These are phyloP conservation scores for Asteroscopus sphinx DNA, from an alignment of 2,888 invertebrate species.

Conservation along the genomic window DNA sequence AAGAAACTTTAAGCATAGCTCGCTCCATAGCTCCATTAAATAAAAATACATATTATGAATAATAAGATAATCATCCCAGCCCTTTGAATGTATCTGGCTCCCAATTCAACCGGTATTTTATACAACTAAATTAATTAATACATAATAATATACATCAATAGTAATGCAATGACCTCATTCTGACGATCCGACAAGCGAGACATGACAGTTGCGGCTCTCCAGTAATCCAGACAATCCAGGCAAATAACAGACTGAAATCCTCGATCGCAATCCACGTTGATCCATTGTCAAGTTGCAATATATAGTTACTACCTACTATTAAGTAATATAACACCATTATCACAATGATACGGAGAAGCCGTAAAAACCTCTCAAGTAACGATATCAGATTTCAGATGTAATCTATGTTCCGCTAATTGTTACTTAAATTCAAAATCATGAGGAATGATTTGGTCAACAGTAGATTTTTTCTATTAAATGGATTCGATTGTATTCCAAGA, in stretches of 20 bases:
- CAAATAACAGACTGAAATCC: conserved; percentile 48
- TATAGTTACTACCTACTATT: conserved; percentile 16
- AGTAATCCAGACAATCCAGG: conserved; percentile 49
- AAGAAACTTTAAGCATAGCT: no score
- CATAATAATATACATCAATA: conserved; percentile 7
- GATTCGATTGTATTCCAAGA: no score
- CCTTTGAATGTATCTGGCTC: neutral
- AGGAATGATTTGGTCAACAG: no score
- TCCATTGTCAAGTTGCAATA: conserved; percentile 30
- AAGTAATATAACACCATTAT: conserved; percentile 10
- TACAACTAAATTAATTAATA: conserved; percentile 7
- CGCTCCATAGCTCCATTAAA: no score
- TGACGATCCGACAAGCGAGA: conserved; percentile 29
- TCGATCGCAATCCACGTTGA: conserved; percentile 45
- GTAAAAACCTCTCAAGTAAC: conserved; percentile 13
- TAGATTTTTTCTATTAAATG: no score
- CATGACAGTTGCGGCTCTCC: conserved; percentile 51
- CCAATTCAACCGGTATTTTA: neutral
- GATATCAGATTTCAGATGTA: conserved; percentile 15
- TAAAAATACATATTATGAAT: no score
- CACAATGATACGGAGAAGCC: neutral
- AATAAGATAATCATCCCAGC: no score
- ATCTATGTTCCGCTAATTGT: no score
- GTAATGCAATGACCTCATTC: conserved; percentile 32
- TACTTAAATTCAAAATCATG: no score